Percentiles rank a stretch among this genome's conserved stretches.
Conservation (phyloP, 2,113 vertebrate species). For the Tauraco erythrolophus region DNA sequence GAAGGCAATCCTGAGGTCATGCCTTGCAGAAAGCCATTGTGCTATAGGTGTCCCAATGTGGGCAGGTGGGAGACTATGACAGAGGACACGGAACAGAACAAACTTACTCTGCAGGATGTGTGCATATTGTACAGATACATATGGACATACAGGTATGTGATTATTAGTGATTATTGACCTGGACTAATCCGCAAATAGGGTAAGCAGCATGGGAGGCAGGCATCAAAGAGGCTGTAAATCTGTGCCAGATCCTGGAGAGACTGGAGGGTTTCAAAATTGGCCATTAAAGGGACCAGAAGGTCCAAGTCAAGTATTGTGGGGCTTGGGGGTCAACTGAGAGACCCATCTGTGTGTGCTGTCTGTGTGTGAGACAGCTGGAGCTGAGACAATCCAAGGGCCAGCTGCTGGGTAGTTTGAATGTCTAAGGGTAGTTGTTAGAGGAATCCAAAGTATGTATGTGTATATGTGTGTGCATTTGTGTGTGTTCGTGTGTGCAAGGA, state of each 20-base stretch:
- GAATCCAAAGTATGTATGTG: not conserved
- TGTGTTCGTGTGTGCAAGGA: not conserved
- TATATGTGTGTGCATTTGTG: not conserved
- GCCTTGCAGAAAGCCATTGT: rapidly evolving
- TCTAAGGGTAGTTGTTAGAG: not conserved
- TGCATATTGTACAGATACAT: rapidly evolving
- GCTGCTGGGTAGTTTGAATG: not conserved
- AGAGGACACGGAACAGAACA: not conserved
- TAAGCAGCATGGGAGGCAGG: not conserved
- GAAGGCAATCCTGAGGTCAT: not conserved
- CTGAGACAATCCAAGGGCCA: not conserved
- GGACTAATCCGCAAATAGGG: not conserved
- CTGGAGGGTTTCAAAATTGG: rapidly evolving
- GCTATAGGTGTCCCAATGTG: not conserved
- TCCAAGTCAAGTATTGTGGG: not conserved
- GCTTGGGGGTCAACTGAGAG: not conserved
- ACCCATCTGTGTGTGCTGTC: not conserved
- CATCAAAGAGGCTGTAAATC: not conserved
- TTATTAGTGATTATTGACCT: not conserved
- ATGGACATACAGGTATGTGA: not conserved
- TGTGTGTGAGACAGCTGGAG: not conserved
- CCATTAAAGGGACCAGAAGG: not conserved
- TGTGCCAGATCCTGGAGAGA: not conserved
- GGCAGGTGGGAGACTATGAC: not conserved
- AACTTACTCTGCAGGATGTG: not conserved